Evolutionary conservation across 2,113 vertebrate species (phyloP), one percentile per base, ranked within the genome.

Genomic region (Cyanoliseus patagonus): DNA sequence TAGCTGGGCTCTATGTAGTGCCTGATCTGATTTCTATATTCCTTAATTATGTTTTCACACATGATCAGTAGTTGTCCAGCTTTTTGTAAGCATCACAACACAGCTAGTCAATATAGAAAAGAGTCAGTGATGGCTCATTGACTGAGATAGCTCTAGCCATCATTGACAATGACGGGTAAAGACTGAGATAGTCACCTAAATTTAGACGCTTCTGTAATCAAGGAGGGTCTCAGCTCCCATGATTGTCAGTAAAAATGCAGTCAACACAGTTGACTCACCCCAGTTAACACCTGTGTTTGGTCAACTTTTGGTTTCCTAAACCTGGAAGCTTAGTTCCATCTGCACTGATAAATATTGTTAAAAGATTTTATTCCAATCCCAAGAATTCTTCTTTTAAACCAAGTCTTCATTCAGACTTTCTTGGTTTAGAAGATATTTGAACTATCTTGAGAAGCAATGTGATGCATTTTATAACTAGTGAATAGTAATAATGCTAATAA

Each of bases 181-280:
- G 10, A 10, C 33, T 84, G 37, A 90, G 24, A 19, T 31, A 75
- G 66, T 19, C 57, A 61, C 37, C 5, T 10, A 23, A 17, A 51
- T 68, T 6, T 13, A 25, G 20, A 1, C 41, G 4, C 39, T 89
- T 72, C 51, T 16, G 2, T 35, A 25, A 42, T 9, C n/a, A 22
- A 25, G 35, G 49, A 20, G 9, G 5, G 14, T 27, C 39, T 80
- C 35, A 53, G 31, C 20, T 82, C 19, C 55, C 13, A 3, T 0
- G 1, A 6, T 13, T 31, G 12, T 51, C 39, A 20, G 46, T 31
- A 51, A 33, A 66, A 11, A 33, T 44, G 27, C 55, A 31, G 30
- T 33, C 61, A 49, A 30, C 19, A 12, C 0, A 10, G 10, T 12
- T 62, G 41, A 18, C 18, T 85, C 1, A 0, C 17, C 15, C 28